Conservation (phyloP, 2,797 vertebrate species). For the Hypotaenidia philippensis region DNA sequence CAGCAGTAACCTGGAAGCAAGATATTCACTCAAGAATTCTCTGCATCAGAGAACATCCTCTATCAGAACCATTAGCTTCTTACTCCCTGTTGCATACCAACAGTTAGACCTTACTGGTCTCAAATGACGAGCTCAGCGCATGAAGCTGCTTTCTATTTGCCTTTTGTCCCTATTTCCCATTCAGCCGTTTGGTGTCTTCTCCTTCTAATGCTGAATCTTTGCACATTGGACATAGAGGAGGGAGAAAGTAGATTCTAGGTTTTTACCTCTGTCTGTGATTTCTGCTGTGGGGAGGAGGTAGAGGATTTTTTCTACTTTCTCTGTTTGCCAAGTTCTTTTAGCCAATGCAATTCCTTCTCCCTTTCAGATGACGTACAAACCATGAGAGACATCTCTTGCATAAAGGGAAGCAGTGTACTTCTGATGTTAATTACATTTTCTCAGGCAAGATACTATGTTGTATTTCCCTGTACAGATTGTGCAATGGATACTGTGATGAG, state of each 20-base stretch:
- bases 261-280: neutral
- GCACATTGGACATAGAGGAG: neutral
- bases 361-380: neutral
- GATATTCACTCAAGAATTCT: neutral
- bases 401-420: neutral
- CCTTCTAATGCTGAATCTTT: neutral
- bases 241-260: neutral
- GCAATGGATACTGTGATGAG: neutral
- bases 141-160: neutral
- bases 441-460: neutral
- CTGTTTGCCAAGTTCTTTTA: neutral
- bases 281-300: neutral
- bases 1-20: neutral
- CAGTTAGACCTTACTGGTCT: neutral
- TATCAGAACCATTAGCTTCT: neutral
- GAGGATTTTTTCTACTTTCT: neutral
- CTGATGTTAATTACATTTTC: neutral
- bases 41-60: neutral
- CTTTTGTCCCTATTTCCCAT: neutral
- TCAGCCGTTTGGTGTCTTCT: neutral
- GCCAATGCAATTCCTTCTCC: neutral
- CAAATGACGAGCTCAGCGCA: neutral
- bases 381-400: neutral
- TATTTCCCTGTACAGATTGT: neutral
- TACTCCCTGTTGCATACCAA: neutral